Percentiles rank a stretch among this genome's conserved stretches.
Conservation (phyloP, 2,797 vertebrate genomes). For the Lerista edwardsae region DNA sequence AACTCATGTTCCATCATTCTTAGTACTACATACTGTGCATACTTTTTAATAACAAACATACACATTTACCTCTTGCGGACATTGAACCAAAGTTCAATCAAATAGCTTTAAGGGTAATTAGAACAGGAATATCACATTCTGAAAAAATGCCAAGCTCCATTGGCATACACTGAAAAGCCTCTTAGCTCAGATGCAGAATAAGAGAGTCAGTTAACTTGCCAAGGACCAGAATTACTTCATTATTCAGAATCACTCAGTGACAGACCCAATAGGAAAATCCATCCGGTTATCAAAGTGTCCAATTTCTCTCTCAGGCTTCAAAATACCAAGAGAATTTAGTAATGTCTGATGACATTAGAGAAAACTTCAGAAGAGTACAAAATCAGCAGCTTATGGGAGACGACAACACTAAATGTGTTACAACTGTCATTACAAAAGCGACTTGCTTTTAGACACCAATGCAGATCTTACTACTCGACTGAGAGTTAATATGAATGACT, state of each 20-base stretch:
- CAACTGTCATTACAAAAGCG: not conserved
- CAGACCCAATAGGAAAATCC: slow-evolving; percentile 36
- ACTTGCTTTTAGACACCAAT: not conserved
- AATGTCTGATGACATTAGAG: not conserved
- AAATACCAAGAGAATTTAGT: not conserved
- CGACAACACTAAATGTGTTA: not conserved
- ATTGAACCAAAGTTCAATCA: slow-evolving; percentile 20
- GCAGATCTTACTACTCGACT: not conserved
- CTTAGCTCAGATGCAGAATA: slow-evolving; percentile 38
- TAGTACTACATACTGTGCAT: not conserved
- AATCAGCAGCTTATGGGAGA: not conserved
- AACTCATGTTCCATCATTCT: slow-evolving; percentile 14
- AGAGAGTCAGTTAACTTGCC: slow-evolving; percentile 41
- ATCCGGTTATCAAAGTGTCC: slow-evolving; percentile 15
- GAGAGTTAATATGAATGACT: not conserved
- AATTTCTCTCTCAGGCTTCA: not conserved
- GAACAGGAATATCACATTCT: slow-evolving; percentile 38
- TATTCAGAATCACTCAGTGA: slow-evolving; percentile 40
- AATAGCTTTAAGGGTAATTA: slow-evolving; percentile 41
- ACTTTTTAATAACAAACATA: slow-evolving; percentile 36
- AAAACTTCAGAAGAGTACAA: not conserved
- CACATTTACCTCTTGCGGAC: slow-evolving; percentile 38
- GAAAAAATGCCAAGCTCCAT: slow-evolving; percentile 29
- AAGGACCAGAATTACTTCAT: slow-evolving; percentile 30
- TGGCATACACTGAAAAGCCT: slow-evolving; percentile 40